Base-by-base conservation (phyloP, 2,888 invertebrate species). In the Meiosimyza decipiens region DNA sequence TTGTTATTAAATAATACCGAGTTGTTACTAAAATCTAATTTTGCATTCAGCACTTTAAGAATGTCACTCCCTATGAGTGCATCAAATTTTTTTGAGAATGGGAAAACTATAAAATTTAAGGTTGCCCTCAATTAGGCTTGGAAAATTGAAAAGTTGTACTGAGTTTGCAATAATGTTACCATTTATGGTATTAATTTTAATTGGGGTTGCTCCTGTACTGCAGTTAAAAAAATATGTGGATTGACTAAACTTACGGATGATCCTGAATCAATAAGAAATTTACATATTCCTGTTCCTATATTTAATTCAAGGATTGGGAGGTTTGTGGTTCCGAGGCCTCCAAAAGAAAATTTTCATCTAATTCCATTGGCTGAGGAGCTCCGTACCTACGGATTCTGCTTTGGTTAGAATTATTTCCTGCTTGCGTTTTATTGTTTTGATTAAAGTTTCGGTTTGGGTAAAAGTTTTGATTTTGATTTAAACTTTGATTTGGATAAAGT, bases 241-340 rank as follows among this genome's bases (percentile, higher is more conserved):
- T 52, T 72, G 18, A 75, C 57, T 62, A 73, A 15, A 12, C 73
- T 73, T 16, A 73, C 71, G n/a, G 74, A 73, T 15, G 71, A 73
- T 52, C 64, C 71, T 28, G 75, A 70, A 51, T 71, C 66, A 33
- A 71, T 71, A 16, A 71, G 55, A 64, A 71, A 59, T 52, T 66
- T 71, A 7, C 54, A 18, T 60, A 18, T n/a, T 62, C 33, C 65
- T 33, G 52, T 67, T 12, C 55, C n/a, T 7, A 55, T 52, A 28
- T 28, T 52, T 16, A 57, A 16, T 57, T 16, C 57, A 12, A 57
- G 16, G 12, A 22, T 57, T 18, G 49, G 40, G 16, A 22, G 22
- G 5, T 22, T 22, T 22, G 22, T 22, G 22, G 11, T 22, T 65
- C 52, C 65, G 65, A 65, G 51, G 65, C 65, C 16, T 51, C 65